phyloP scores from a whole-genome alignment of 2,888 invertebrate genomes.

The Scaeva pyrastri region DNA sequence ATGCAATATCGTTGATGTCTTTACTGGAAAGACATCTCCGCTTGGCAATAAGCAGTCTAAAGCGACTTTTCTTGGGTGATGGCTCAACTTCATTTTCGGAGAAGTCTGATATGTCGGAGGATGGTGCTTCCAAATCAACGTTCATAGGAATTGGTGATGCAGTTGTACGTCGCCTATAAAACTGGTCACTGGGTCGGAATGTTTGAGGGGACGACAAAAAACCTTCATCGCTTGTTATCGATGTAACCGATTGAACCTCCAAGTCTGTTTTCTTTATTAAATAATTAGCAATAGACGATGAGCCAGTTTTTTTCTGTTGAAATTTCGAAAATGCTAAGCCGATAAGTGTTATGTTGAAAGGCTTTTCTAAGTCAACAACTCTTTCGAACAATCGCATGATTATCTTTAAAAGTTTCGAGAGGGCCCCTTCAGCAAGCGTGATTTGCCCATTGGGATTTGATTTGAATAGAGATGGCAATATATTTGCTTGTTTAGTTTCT shows the following conservation, averaged over 20 bases:
- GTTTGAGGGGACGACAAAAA: constrained; percentile 82
- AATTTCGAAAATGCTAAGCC: constrained; percentile 94
- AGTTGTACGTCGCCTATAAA: constrained; percentile 81
- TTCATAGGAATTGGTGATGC: constrained; percentile 83
- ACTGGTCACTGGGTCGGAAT: constrained; percentile 82
- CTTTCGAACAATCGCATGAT: constrained; percentile 91
- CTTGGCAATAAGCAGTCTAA: constrained; percentile 85
- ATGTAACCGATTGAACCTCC: constrained; percentile 91
- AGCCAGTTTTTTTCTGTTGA: constrained; percentile 88
- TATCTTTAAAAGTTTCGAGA: constrained; percentile 88
- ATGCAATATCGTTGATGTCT: constrained; percentile 85
- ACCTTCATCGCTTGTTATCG: constrained; percentile 84
- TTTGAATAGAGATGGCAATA: constrained; percentile 88
- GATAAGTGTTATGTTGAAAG: constrained; percentile 91
- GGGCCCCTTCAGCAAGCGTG: constrained; percentile 84
- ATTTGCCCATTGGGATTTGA: constrained; percentile 82
- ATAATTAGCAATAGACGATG: constrained; percentile 90
- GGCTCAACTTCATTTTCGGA: constrained; percentile 90
- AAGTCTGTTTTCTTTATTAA: constrained; percentile 88
- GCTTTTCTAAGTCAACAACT: constrained; percentile 88
- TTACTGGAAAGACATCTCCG: constrained; percentile 82
- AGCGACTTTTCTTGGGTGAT: constrained; percentile 88
- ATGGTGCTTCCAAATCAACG: constrained; percentile 82
- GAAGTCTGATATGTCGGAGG: constrained; percentile 85
- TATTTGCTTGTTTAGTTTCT: constrained; percentile 90